Conservation (phyloP, 2,888 invertebrate genomes). For the Nematopogon swammerdamellus region DNA sequence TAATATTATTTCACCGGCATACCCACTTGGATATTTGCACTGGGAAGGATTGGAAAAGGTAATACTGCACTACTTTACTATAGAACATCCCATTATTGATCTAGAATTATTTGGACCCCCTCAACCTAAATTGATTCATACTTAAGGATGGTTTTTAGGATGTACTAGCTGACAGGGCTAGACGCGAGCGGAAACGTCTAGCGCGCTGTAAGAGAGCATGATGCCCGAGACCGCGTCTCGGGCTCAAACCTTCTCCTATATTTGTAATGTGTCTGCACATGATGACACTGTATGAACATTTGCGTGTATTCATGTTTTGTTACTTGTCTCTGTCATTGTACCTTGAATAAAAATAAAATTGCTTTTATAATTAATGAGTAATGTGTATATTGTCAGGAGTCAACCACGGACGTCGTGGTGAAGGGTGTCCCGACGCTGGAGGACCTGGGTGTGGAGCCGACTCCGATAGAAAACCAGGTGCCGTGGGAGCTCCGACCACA, state of each 20-base stretch:
- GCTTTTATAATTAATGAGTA: too few species aligned
- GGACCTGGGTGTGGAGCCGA: slow-evolving; percentile 81
- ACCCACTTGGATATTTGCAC: slow-evolving; percentile 66
- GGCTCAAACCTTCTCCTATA: too few species aligned
- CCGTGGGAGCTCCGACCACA: slow-evolving; percentile 77
- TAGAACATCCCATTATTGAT: neutral
- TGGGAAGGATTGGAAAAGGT: slow-evolving; percentile 82
- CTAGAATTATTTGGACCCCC: neutral
- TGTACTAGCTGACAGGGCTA: neutral
- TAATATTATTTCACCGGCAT: slow-evolving; percentile 59
- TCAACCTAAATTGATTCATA: neutral
- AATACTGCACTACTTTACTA: slow-evolving; percentile 17
- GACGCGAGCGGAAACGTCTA: too few species aligned
- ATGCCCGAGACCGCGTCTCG: too few species aligned
- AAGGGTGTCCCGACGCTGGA: slow-evolving; percentile 72
- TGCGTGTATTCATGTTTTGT: too few species aligned
- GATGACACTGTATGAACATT: too few species aligned
- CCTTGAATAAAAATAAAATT: too few species aligned
- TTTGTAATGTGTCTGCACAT: too few species aligned
- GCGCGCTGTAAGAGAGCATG: too few species aligned
- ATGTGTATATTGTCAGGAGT: slow-evolving; percentile 67
- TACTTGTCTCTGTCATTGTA: too few species aligned
- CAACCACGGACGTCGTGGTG: slow-evolving; percentile 65
- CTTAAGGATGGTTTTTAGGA: neutral
- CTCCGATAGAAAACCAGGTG: slow-evolving; percentile 74